A percentile compares a stretch with the other conserved stretches of the same genome.
phyloP scores from a whole-genome alignment of 1,140 invertebrate genomes.

The Triops longicaudatus region DNA sequence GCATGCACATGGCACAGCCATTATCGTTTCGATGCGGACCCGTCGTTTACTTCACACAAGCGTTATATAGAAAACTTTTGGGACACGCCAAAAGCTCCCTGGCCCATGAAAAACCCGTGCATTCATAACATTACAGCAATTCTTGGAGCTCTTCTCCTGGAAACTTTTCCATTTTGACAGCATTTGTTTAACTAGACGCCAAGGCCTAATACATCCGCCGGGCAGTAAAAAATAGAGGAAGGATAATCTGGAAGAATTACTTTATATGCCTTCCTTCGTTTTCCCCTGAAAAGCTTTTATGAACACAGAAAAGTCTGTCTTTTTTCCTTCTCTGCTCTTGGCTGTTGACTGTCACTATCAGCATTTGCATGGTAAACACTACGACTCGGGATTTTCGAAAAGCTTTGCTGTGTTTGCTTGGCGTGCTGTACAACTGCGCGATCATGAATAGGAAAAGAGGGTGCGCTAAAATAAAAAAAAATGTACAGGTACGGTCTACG shows the following conservation, averaged over 20 bases:
- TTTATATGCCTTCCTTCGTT: background rate
- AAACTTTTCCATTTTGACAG: background rate
- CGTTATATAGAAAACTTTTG: constrained; percentile 3
- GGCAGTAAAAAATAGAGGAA: background rate
- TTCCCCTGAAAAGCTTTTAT: background rate
- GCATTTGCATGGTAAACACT: constrained; percentile 10
- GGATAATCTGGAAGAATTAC: background rate
- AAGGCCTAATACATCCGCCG: background rate
- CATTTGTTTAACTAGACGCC: background rate
- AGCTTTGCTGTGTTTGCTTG: background rate
- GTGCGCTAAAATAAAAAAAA: background rate
- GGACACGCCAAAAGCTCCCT: background rate
- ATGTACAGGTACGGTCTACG: background rate
- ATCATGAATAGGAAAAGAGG: background rate
- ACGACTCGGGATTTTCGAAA: constrained; percentile 3
- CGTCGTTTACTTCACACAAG: constrained; percentile 6
- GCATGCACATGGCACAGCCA: constrained; percentile 13
- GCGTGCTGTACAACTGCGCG: background rate
- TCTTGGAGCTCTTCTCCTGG: background rate
- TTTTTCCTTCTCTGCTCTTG: background rate
- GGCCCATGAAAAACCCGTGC: constrained; percentile 1
- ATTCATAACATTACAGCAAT: background rate
- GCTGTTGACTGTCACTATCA: background rate
- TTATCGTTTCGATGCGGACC: constrained; percentile 14
- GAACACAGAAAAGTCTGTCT: background rate